Percentiles rank a stretch among this genome's conserved stretches.
These are phyloP conservation scores for Triplophysa siluroides DNA, from an alignment of 2,113 vertebrate genomes.

Conservation along the genomic window DNA sequence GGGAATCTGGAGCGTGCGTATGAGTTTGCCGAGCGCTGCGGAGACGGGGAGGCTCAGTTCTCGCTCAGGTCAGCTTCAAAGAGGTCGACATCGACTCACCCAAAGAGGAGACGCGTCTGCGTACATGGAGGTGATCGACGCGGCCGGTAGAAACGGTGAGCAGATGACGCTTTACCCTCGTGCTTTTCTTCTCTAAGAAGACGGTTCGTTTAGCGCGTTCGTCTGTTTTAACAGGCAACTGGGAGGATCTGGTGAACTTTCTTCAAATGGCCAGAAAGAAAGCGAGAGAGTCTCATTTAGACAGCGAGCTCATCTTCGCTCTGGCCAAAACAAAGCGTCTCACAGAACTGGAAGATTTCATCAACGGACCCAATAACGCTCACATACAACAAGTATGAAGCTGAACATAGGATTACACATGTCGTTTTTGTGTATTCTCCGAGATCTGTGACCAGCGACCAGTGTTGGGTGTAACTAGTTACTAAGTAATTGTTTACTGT, in stretches of 20 bases:
- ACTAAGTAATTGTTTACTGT: no score
- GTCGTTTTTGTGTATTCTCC: no score
- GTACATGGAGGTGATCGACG: slow-evolving; percentile 87
- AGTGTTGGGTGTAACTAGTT: no score
- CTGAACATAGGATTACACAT: neutral
- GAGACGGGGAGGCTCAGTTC: slow-evolving; percentile 85
- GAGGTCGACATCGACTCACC: slow-evolving; percentile 88
- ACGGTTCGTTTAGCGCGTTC: neutral
- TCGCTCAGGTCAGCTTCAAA: slow-evolving; percentile 84
- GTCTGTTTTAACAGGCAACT: slow-evolving; percentile 79
- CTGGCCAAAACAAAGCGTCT: slow-evolving; percentile 89
- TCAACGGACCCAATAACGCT: slow-evolving; percentile 90
- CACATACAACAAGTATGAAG: slow-evolving; percentile 86
- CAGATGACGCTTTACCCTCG: neutral
- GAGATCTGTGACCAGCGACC: neutral
- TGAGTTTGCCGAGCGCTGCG: slow-evolving; percentile 88
- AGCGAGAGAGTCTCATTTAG: slow-evolving; percentile 84
- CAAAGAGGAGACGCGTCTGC: slow-evolving; percentile 85
- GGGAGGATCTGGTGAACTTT: slow-evolving; percentile 93
- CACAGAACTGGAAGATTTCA: slow-evolving; percentile 88
- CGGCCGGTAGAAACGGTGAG: slow-evolving; percentile 85
- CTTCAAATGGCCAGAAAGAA: slow-evolving; percentile 93
- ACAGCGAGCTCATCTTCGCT: slow-evolving; percentile 92
- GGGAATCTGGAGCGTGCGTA: slow-evolving; percentile 88
- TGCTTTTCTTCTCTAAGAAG: no score